Base-by-base conservation (phyloP, 2,888 invertebrate genomes). In the Mimas tiliae region DNA sequence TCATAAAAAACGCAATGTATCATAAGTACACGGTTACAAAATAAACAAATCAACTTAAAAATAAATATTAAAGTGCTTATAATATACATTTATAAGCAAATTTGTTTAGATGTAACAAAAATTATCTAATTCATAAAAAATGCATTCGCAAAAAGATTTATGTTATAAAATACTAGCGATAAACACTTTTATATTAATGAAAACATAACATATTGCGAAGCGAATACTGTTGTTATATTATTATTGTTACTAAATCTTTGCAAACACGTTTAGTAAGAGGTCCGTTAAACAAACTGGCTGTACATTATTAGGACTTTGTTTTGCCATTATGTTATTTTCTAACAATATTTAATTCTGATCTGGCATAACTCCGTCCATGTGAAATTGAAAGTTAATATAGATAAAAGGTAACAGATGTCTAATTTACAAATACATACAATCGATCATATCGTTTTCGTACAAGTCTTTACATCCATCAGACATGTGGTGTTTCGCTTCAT, bases 1-100 rank as follows among this genome's bases (percentile, higher is more conserved):
- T 73, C 66, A 70, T 73, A 90, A 91, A 90, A 86, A 74, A 84
- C 79, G 85, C 74, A 79, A 89, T 89, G 88, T 76, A 70, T 69
- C 85, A 87, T 75, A 67, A 72, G 80, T 88, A 88, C 87, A 81
- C 78, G 65, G 55, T 16, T 42, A 71, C 75, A 65, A 34, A 63
- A n/a, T 58, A 48, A 48, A 55, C 55, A 64, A 58, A 63, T 66
- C 21, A 38, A 21, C 52, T 64, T 65, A 65, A 34, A 58, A 62
- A 66, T 52, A 64, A 68, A 51, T 66, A 63, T 27, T 12, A 58
- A 58, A 58, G 0, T n/a, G 66, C 65, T 70, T 70, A 65, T 67
- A 67, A 63, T 68, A 68, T 64, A 50, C 65, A 71, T 63, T n/a
- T n/a, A 47, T 53, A 47, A 58, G 38, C 6, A 38, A 9, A 58